Base-by-base conservation (phyloP, 1,140 invertebrate genomes). In the Caenorhabditis latens region DNA sequence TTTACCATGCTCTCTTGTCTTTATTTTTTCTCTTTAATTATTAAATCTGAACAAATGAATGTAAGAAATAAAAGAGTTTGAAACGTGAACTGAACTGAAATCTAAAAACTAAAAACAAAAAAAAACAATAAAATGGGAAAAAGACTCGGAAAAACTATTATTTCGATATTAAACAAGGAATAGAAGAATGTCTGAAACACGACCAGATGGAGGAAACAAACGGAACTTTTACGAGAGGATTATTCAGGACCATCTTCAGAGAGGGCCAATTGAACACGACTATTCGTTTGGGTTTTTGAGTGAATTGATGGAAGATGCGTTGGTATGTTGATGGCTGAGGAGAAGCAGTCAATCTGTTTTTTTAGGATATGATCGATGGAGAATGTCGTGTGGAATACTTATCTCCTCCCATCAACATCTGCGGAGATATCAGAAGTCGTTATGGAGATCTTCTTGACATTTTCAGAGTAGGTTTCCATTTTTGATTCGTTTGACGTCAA, bases 401-500 rank as follows among this genome's bases (percentile, higher is more conserved):
- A 6, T 21, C 43, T 24, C 71, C 71, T 2, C 71, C 71, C 7
- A 46, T 79, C 9, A 79, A 79, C 16, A 79, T 79, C 13, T 79
- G 71, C 24, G 71, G 71, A 21, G 71, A 79, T n/a, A 50, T 79
- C 46, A 50, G 71, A 79, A 79, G 71, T 79, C 71, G 71, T 79
- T 79, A 79, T 24, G 71, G 71, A 4, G 71, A 79, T 24, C 1
- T 79, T 21, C 71, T 79, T n/a, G 71, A 79, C n/a, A 53, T 79
- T 79, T 79, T 79, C 14, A 79, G n/a, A 53, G 71, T 79, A 24
- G 32, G 21, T 63, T 53, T 53, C 16, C 16, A 14, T 53, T 53
- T 53, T 50, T 11, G 14, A 50, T 50, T 50, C 14, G 0, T 11
- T 16, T 3, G 13, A 53, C 50, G 11, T 53, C 50, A 53, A 53